Evolutionary conservation across 2,888 invertebrate species (phyloP).

Genomic region (Drosophila setosimentum): DNA sequence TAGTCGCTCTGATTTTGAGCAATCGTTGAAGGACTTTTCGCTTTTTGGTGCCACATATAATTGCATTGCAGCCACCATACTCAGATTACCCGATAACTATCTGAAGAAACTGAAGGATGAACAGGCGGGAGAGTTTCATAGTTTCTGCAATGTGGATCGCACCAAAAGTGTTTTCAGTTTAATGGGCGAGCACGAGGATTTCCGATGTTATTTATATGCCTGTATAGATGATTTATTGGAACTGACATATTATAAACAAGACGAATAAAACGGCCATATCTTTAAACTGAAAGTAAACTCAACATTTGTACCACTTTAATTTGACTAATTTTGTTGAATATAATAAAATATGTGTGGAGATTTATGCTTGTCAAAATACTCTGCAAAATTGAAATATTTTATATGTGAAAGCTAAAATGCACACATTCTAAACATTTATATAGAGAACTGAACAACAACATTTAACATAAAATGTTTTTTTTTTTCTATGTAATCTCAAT

Average conservation of each 20-base stretch:
- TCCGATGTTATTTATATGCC: constrained; percentile 65
- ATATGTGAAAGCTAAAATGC: not conserved
- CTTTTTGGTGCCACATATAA: constrained; percentile 84
- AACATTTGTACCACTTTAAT: not conserved
- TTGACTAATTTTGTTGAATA: not conserved
- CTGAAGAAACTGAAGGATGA: constrained; percentile 78
- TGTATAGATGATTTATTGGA: constrained; percentile 78
- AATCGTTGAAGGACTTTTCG: constrained; percentile 81
- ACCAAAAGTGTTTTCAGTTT: constrained; percentile 62
- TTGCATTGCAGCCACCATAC: constrained; percentile 77
- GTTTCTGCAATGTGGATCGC: constrained; percentile 82
- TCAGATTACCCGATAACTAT: constrained; percentile 82
- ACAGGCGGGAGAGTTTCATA: constrained; percentile 82
- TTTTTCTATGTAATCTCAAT: not conserved
- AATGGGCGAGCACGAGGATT: constrained; percentile 62
- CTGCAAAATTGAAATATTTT: not conserved
- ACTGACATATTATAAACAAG: constrained; percentile 54
- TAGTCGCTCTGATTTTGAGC: constrained; percentile 77
- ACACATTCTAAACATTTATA: not conserved
- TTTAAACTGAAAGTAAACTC: not conserved
- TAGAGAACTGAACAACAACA: not conserved
- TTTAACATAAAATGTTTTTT: not conserved
- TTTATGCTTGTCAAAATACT: not conserved
- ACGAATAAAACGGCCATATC: constrained; percentile 7
- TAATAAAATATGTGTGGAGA: not conserved